phyloP scores from a whole-genome alignment of 2,797 vertebrate genomes.

The Chromobotia macracanthus region DNA sequence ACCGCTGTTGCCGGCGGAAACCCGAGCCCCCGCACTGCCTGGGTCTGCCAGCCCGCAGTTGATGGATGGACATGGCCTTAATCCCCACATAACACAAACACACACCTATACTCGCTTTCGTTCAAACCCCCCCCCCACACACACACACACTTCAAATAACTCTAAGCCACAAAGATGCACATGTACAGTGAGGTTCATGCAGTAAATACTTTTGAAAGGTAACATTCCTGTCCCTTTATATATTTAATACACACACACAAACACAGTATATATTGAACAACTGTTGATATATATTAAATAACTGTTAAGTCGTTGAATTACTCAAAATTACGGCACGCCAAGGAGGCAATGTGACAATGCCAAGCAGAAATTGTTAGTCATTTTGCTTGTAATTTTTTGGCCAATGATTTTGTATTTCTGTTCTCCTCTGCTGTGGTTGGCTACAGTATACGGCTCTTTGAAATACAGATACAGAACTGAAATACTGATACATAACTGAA shows the following conservation, averaged over 20 bases:
- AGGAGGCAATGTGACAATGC: no score
- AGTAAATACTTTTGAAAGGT: conserved; percentile 11
- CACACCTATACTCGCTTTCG: conserved; percentile 47
- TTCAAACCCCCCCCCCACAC: conserved; percentile 11
- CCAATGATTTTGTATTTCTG: not conserved
- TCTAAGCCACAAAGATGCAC: conserved; percentile 25
- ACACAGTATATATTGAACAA: no score
- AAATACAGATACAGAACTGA: not conserved
- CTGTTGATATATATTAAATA: no score
- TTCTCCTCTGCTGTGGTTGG: not conserved
- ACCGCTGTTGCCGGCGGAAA: conserved; percentile 75
- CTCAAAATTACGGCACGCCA: no score
- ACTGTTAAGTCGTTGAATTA: no score
- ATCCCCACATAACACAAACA: conserved; percentile 57
- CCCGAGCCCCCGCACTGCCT: conserved; percentile 66
- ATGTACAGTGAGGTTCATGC: conserved; percentile 5
- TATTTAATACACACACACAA: conserved; percentile 13
- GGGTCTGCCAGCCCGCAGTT: conserved; percentile 70
- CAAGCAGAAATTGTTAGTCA: no score
- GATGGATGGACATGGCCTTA: conserved; percentile 67
- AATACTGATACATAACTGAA: not conserved
- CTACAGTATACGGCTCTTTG: not conserved
- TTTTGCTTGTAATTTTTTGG: no score
- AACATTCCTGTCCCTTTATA: conserved; percentile 23
- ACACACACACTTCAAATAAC: conserved; percentile 21